A percentile compares a stretch with the other conserved stretches of the same genome.
These are phyloP conservation scores for Leptestheria dahalacensis DNA, from an alignment of 1,140 invertebrate species.

Conservation along the genomic window DNA sequence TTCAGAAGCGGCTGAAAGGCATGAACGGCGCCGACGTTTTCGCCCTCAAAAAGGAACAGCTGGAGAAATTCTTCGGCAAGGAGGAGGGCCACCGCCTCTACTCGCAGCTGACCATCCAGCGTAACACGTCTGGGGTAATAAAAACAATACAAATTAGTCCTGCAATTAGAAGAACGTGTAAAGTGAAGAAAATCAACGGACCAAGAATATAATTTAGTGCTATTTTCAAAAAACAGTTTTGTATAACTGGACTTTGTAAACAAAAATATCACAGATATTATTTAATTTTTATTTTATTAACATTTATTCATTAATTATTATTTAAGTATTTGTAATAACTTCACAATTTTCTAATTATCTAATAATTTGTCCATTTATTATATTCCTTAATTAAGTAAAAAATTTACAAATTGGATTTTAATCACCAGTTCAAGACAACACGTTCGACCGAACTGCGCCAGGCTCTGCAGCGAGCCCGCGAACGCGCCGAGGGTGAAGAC, in stretches of 20 bases:
- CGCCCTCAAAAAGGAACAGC: slow-evolving; percentile 39
- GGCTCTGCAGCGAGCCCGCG: not conserved
- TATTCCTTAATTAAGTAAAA: too few species aligned
- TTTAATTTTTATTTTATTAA: not conserved
- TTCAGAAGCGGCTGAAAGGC: slow-evolving; percentile 43
- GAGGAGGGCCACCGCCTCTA: slow-evolving; percentile 54
- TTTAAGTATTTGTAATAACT: not conserved
- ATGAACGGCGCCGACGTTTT: slow-evolving; percentile 55
- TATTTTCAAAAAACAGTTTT: not conserved
- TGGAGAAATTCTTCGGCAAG: slow-evolving; percentile 48
- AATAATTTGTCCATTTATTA: too few species aligned
- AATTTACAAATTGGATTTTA: not conserved
- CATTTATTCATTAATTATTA: not conserved
- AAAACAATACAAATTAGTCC: too few species aligned
- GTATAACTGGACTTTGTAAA: too few species aligned
- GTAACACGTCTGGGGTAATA: slow-evolving; percentile 54
- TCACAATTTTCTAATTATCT: too few species aligned
- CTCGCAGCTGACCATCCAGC: slow-evolving; percentile 56
- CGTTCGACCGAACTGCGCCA: not conserved
- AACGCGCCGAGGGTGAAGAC: not conserved
- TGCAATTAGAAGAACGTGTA: too few species aligned
- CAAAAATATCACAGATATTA: not conserved
- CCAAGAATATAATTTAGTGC: too few species aligned
- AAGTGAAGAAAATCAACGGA: too few species aligned
- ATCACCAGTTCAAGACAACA: not conserved